These are phyloP conservation scores for Phasianus colchicus DNA, from an alignment of 2,113 vertebrate species.

Conservation along the genomic window DNA sequence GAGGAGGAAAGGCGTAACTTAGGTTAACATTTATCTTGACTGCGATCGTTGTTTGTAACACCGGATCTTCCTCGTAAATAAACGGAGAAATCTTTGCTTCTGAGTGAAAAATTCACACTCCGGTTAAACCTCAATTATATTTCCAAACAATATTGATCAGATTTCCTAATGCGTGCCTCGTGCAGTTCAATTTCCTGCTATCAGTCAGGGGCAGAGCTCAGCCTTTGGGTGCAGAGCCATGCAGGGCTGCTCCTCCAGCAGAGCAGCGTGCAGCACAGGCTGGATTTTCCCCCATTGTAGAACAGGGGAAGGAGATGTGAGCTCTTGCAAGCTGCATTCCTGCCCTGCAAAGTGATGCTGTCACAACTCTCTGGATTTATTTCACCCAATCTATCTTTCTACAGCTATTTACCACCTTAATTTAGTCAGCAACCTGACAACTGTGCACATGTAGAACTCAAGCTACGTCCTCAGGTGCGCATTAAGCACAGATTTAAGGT, in stretches of 20 bases:
- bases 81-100: slow-evolving; percentile 49
- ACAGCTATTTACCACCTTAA: slow-evolving; percentile 22
- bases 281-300: neutral
- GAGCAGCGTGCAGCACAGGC: no score
- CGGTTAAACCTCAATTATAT: slow-evolving; percentile 62
- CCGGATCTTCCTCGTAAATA: slow-evolving; percentile 65
- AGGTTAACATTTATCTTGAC: slow-evolving; percentile 59
- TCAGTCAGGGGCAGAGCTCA: slow-evolving; percentile 67
- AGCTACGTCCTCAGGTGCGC: slow-evolving; percentile 2
- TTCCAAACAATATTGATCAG: slow-evolving; percentile 71
- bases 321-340: neutral
- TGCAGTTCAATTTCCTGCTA: slow-evolving; percentile 75
- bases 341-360: neutral
- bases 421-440: slow-evolving; percentile 35
- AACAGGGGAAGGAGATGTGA: neutral
- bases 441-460: neutral
- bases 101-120: slow-evolving; percentile 35
- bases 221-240: neutral
- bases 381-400: slow-evolving; percentile 3
- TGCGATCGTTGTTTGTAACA: slow-evolving; percentile 51
- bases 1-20: neutral
- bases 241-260: no score
- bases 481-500: slow-evolving; percentile 43
- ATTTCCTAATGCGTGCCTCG: slow-evolving; percentile 62
- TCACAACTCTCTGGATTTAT: slow-evolving; percentile 51